Conservation (phyloP, 2,888 invertebrate species). For the Drosophila anomelani region DNA sequence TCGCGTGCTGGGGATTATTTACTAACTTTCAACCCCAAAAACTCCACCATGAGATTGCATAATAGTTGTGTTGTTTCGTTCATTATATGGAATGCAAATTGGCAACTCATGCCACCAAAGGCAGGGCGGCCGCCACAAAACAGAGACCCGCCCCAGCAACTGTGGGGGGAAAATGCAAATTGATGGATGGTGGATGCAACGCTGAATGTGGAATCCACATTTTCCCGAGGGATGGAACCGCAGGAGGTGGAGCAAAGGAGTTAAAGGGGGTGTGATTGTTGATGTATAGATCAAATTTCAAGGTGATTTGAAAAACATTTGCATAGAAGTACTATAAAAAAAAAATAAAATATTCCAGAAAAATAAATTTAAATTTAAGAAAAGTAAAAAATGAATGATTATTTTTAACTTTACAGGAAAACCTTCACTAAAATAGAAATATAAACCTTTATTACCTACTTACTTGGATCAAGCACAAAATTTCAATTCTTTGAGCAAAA, state of each 20-base stretch:
- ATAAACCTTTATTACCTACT: too few species aligned
- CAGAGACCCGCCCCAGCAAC: background rate
- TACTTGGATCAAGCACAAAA: too few species aligned
- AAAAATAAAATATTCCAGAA: background rate
- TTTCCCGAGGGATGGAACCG: constrained; percentile 15
- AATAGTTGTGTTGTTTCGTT: constrained; percentile 41
- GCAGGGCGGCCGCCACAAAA: background rate
- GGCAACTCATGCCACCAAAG: background rate
- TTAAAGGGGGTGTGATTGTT: constrained; percentile 14
- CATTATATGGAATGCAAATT: constrained; percentile 45
- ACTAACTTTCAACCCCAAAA: constrained; percentile 45
- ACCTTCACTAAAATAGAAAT: too few species aligned
- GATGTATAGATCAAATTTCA: constrained; percentile 14
- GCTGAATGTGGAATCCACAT: constrained; percentile 11
- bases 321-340: background rate
- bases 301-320: constrained; percentile 34
- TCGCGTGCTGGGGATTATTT: constrained; percentile 77
- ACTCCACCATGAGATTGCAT: constrained; percentile 40
- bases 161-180: constrained; percentile 27
- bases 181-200: constrained; percentile 39
- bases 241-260: background rate
- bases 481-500: too few species aligned
- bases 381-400: background rate
- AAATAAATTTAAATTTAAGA: background rate
- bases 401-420: too few species aligned